phyloP scores from a whole-genome alignment of 1,140 invertebrate species.

The Diploscapter pachys region DNA sequence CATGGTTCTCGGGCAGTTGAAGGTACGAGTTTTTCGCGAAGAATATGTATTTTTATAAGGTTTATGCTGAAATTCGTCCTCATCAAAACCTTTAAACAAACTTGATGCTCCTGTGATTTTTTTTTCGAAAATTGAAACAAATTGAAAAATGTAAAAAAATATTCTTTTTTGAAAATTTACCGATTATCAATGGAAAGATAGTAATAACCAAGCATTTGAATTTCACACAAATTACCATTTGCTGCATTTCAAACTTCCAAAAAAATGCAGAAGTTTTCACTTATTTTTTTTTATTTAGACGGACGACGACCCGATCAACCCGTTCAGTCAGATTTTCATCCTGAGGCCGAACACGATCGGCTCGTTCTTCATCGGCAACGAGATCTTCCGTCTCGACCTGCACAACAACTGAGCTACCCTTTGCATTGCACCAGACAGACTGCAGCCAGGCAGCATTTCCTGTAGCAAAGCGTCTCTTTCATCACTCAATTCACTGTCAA shows the following conservation, averaged over 20 bases:
- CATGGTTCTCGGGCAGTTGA: constrained; percentile 56
- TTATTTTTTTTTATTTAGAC: constrained; percentile 43
- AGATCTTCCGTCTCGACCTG: constrained; percentile 58
- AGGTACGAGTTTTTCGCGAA: constrained; percentile 35
- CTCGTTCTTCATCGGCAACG: constrained; percentile 56
- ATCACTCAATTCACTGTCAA: not conserved
- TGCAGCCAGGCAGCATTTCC: no score
- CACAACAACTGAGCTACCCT: constrained; percentile 42
- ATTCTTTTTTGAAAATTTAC: not conserved
- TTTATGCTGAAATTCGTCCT: no score
- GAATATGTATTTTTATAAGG: no score
- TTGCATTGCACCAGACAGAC: no score
- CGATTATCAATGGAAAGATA: not conserved
- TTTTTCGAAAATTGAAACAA: no score
- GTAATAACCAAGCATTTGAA: no score
- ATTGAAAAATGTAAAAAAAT: not conserved
- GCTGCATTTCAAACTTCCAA: no score
- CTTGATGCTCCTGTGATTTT: not conserved
- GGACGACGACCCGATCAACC: constrained; percentile 56
- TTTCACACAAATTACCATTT: no score
- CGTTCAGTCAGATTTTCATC: constrained; percentile 55
- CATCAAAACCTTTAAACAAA: not conserved
- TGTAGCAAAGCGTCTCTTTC: no score
- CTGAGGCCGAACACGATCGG: constrained; percentile 50
- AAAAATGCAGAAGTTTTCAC: not conserved